Base-by-base conservation (phyloP, 2,888 invertebrate genomes). In the Netelia melanura region DNA sequence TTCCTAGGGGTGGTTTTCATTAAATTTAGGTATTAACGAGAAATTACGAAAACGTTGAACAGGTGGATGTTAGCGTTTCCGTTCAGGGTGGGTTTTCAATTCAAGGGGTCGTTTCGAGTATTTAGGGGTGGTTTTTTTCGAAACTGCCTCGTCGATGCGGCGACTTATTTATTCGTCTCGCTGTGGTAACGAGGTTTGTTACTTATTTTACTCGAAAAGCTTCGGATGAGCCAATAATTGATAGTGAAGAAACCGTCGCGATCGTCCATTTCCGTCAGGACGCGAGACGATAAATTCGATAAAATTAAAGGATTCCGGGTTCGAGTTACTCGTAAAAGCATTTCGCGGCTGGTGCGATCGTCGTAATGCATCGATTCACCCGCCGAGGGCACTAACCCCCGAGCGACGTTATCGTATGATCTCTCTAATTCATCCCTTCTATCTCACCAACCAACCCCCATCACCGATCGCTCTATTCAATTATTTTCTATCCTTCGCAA, bases 281-380 rank as follows among this genome's bases (percentile, higher is more conserved):
- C 38, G 71, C 61, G 70, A 64, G 38, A 54, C 48, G 70, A 11
- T 61, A 75, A 65, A 65, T 65, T 65, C 79, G 67, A 75, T 81
- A 75, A 82, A 75, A 85, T 85, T 79, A 85, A 38, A 80, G 79
- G 65, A 71, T 71, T 83, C 75, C 64, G 58, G 71, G 52, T 8
- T 38, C 54, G 62, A 79, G 79, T 85, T 76, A 85, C 65, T 76
- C 65, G 67, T 79, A 85, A 85, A 79, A 79, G 75, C 79, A 85
- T 79, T 85, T 44, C 17, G 11, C 58, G 70, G 76, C 61, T 23
- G 38, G 54, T 43, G 70, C n/a, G 70, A 48, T 38, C 38, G 38
- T 5, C 6, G 38, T 38, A 38, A 38, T 38, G 38, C 38, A 38
- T 38, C 38, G 38, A 38, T 38, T 38, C 38, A 38, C 38, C 6